Percentiles rank a stretch among this genome's conserved stretches.
Evolutionary conservation across 1,140 invertebrate genomes (phyloP).

Genomic region (Centruroides sculpturatus): DNA sequence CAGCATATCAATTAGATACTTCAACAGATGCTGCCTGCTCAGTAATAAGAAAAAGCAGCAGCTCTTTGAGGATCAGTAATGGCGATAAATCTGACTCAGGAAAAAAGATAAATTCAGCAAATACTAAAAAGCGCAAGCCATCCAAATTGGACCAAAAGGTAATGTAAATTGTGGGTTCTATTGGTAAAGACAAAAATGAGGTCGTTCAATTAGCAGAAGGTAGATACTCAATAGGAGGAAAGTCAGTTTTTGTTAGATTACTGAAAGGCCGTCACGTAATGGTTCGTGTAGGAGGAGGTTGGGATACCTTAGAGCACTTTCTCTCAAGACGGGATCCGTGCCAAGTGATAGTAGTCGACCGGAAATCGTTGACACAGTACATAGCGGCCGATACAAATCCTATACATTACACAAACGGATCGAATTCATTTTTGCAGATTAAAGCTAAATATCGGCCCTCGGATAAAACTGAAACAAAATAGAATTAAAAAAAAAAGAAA

Average conservation of each 20-base stretch:
- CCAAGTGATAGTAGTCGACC: conserved; percentile 29
- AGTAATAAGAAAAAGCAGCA: too few relatives aligned
- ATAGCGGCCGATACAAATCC: conserved; percentile 28
- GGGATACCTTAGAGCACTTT: conserved; percentile 86
- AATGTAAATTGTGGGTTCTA: conserved; percentile 24
- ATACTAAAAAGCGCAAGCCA: conserved; percentile 8
- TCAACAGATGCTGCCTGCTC: too few relatives aligned
- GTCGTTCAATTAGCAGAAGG: conserved; percentile 65
- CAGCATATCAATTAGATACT: neutral
- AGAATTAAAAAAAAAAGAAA: too few relatives aligned
- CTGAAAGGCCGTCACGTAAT: conserved; percentile 77
- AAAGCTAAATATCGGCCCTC: conserved; percentile 53
- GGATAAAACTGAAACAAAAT: conserved; percentile 15
- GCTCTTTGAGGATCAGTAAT: too few relatives aligned
- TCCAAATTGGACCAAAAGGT: conserved; percentile 46
- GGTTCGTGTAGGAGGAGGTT: conserved; percentile 81
- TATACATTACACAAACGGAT: conserved; percentile 12
- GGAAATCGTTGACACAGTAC: neutral
- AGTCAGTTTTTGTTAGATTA: conserved; percentile 54
- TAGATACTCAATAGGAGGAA: conserved; percentile 61
- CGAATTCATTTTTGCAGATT: conserved; percentile 48
- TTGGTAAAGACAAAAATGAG: conserved; percentile 33
- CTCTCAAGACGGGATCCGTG: conserved; percentile 77
- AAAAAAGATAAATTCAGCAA: neutral
- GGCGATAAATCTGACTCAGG: too few relatives aligned